These are phyloP conservation scores for Falco biarmicus DNA, from an alignment of 2,797 vertebrate genomes.

Conservation along the genomic window DNA sequence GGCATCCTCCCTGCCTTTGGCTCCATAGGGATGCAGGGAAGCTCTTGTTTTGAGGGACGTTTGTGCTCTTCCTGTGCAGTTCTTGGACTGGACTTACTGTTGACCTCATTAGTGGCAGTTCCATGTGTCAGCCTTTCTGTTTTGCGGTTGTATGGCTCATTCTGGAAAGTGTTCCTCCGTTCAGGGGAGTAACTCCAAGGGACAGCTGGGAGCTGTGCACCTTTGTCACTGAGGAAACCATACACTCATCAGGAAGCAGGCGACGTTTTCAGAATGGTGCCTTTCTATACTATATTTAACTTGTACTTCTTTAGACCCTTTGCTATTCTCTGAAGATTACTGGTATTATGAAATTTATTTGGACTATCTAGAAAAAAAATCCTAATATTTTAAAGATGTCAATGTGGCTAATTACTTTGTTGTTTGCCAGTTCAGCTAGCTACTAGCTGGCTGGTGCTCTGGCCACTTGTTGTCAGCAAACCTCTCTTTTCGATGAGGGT, in stretches of 20 bases:
- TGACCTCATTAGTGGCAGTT: not conserved
- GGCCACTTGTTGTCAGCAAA: not conserved
- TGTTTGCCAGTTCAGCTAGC: not conserved
- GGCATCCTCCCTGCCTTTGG: not conserved
- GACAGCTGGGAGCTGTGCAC: not conserved
- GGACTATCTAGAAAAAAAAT: not conserved
- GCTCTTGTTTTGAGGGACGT: not conserved
- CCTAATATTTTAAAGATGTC: not conserved
- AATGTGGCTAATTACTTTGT: not conserved
- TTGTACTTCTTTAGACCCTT: not conserved
- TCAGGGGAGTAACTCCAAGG: not conserved
- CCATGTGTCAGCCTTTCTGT: not conserved
- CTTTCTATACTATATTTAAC: not conserved
- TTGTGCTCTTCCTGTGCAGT: not conserved
- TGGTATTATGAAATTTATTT: not conserved
- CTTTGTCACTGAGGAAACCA: not conserved
- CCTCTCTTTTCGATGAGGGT: not conserved
- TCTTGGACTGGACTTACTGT: not conserved
- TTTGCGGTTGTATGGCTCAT: not conserved
- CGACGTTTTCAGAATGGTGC: accelerated
- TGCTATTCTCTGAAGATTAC: not conserved
- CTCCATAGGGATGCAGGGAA: not conserved
- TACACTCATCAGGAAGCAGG: not conserved
- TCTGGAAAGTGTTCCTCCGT: not conserved
- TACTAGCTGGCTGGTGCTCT: not conserved